Base-by-base conservation (phyloP, 2,888 invertebrate genomes). In the Serrognathus titanus region DNA sequence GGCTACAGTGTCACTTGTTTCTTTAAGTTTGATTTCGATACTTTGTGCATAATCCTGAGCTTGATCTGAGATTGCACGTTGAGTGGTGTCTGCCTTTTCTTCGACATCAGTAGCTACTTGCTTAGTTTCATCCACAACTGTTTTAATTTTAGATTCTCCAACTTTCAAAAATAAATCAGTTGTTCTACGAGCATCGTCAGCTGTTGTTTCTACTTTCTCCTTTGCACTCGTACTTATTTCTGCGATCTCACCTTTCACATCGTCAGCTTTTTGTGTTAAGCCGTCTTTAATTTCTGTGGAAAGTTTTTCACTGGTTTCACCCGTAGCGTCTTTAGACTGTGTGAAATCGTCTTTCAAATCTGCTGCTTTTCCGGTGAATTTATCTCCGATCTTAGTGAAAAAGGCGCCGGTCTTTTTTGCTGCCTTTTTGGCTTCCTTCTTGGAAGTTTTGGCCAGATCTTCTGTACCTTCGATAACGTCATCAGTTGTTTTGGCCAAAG, bases 211-310 rank as follows among this genome's bases (percentile, higher is more conserved):
- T 67, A 39, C 80, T 70, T 56, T 79, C 78, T 10, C 75, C 40
- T 58, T 51, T 16, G 48, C 31, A 36, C 12, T 7, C 1, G 9
- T 6, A 12, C 13, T 3, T 16, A 12, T 20, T 8, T 11, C 24
- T n/a, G n/a, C 24, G 13, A 46, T 7, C 20, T 38, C 40, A 2
- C 3, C 16, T 12, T 39, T 43, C 5, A 16, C 13, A 10, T 35
- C 31, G 43, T 49, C 13, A 10, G 13, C 12, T 43, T 36, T 49
- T 13, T 7, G 5, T 13, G 79, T 81, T 67, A 79, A 75, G 49
- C 80, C 80, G 8, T 81, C 81, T 39, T 79, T 80, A 65, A 73
- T 79, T 31, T 78, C 75, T 2, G 79, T 69, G 10, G 71, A 36
- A 41, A 35, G 40, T 9, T 46, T 40, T 51, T 36, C 13, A 1